Base-by-base conservation (phyloP, 2,797 vertebrate genomes). In the Nannoperca obscura region DNA sequence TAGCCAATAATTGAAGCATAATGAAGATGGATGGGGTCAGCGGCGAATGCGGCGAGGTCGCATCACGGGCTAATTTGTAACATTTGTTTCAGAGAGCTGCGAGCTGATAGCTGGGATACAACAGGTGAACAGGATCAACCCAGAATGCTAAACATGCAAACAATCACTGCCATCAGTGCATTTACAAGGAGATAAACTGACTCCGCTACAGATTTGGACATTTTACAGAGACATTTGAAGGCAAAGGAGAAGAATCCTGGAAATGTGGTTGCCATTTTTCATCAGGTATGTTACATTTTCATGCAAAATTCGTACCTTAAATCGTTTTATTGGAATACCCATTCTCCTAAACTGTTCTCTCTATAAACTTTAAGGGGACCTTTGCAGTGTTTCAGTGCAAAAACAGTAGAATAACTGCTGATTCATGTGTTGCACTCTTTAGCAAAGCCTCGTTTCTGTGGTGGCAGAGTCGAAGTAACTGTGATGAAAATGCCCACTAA, bases 21-120 rank as follows among this genome's bases (percentile, higher is more conserved):
- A 93, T 93, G 89, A 78, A 94, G 93, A 94, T 68, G 82, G 83
- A 93, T 94, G 90, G 80, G 88, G 91, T 91, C 84, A 55, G 76
- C 19, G 2, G 86, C 22, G 53, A 89, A 87, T 50, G 60, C 70
- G 1, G 74, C 32, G 27, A 55, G 90, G 89, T 88, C 82, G 5
- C 81, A 83, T 81, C 81, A 52, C 44, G 13, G 78, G 74, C 83
- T 84, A 84, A 88, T 90, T 88, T 80, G 59, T 79, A 72, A 82
- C 86, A 81, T 82, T 82, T 81, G 85, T 86, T 81, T 86, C 71
- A n/a, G 69, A 66, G 66, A 27, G 49, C 3, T 57, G 38, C 47
- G 2, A 74, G 70, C 66, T 74, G 84, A 88, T 74, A 67, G 84
- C 55, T 57, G 67, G 65, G 73, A 76, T 52, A 22, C 76, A 83